Conservation (phyloP, 2,113 vertebrate genomes). For the Cryptomyrus ogoouensis region DNA sequence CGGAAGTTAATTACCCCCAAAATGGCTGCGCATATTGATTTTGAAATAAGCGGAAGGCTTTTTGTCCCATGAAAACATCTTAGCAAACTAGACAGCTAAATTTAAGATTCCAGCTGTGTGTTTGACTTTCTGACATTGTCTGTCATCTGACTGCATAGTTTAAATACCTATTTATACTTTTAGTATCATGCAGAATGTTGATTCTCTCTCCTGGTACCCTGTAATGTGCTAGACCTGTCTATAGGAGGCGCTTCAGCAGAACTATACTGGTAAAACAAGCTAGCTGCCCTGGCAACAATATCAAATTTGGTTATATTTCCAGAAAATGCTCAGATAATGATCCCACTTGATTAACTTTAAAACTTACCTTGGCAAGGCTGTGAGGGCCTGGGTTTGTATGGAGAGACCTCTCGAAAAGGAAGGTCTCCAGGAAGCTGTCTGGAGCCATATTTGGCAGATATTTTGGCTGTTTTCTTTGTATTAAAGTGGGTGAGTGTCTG, state of each 20-base stretch:
- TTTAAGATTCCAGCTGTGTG: neutral
- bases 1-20: neutral
- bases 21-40: neutral
- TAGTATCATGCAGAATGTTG: neutral
- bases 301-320: neutral
- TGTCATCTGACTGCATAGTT: neutral
- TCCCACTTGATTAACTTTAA: neutral
- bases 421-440: neutral
- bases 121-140: neutral
- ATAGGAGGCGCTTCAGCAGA: neutral
- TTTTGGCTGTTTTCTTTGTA: neutral
- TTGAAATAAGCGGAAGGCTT: neutral
- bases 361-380: neutral
- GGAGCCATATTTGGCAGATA: neutral
- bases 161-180: neutral
- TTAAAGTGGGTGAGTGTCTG: neutral
- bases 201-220: neutral
- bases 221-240: neutral
- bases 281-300: neutral
- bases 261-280: neutral
- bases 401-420: neutral
- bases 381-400: neutral
- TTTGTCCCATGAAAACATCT: neutral
- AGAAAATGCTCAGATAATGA: neutral
- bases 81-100: neutral